Evolutionary conservation across 2,888 invertebrate genomes (phyloP).

Genomic region (Aphidius colemani): DNA sequence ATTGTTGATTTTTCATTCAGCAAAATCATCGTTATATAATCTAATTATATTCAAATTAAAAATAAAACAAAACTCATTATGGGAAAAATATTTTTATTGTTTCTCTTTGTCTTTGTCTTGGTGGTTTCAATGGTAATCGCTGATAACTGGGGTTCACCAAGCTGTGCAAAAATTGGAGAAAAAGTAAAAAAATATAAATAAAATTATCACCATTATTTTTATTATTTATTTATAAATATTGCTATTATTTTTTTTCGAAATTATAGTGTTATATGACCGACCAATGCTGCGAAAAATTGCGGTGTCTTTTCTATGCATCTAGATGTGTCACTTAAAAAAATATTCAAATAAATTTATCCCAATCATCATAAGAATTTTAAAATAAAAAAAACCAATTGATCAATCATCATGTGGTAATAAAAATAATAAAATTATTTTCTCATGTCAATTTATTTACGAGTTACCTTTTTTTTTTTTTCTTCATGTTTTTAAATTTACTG

Average conservation of each 20-base stretch:
- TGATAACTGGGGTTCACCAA: no score
- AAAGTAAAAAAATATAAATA: constrained; percentile 16
- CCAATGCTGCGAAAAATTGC: constrained; percentile 4
- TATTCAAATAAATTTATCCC: no score
- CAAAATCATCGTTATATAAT: no score
- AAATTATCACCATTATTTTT: constrained; percentile 6
- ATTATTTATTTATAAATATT: constrained; percentile 13
- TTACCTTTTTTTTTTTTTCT: no score
- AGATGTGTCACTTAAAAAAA: constrained; percentile 30
- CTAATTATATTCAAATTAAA: no score
- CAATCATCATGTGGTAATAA: no score
- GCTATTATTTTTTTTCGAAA: constrained; percentile 12
- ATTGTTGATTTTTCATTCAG: no score
- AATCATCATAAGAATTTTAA: not conserved
- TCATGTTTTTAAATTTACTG: no score
- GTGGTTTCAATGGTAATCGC: no score
- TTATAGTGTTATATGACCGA: constrained; percentile 7
- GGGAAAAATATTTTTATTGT: not conserved
- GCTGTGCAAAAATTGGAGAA: constrained; percentile 33
- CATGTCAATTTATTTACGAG: no score
- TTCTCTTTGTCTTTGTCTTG: constrained; percentile 27
- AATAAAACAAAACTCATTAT: no score
- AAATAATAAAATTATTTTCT: no score
- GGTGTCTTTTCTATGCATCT: constrained; percentile 11
- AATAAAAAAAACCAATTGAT: not conserved